A percentile compares a stretch with the other conserved stretches of the same genome.
Evolutionary conservation across 2,113 vertebrate genomes (phyloP).

Genomic region (Sardina pilchardus): DNA sequence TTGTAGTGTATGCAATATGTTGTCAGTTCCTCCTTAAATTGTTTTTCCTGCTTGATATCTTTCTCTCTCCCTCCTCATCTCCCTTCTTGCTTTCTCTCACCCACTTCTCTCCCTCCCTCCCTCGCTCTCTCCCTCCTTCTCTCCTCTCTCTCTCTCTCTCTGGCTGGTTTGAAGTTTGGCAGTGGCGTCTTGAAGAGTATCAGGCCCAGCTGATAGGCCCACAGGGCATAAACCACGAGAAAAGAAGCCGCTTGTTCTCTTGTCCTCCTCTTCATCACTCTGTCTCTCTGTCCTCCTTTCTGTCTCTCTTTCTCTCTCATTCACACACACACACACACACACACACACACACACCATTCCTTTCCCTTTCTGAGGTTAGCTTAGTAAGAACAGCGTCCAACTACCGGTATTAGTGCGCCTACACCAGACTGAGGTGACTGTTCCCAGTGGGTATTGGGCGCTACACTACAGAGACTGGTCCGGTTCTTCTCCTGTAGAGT

Average conservation of each 20-base stretch:
- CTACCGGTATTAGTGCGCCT: too few relatives aligned
- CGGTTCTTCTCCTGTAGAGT: too few relatives aligned
- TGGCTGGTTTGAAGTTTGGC: conserved; percentile 42
- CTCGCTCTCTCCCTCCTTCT: not conserved
- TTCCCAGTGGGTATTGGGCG: too few relatives aligned
- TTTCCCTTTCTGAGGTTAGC: too few relatives aligned
- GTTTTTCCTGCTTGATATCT: conserved; percentile 32
- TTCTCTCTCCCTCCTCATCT: not conserved
- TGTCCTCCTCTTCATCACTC: conserved; percentile 40
- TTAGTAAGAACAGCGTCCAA: too few relatives aligned
- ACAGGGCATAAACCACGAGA: too few relatives aligned
- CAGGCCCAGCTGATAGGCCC: too few relatives aligned
- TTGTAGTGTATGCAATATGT: not conserved
- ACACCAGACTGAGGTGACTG: too few relatives aligned
- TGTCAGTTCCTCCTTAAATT: conserved; percentile 52
- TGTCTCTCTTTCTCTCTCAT: not conserved
- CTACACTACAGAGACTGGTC: too few relatives aligned
- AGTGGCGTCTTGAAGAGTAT: too few relatives aligned
- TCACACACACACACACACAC: not conserved
- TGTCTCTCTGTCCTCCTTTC: conserved; percentile 37
- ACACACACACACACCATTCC: conserved; percentile 10
- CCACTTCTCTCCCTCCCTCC: not conserved
- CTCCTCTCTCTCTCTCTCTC: conserved; percentile 21
- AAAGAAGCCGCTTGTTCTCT: conserved; percentile 23
- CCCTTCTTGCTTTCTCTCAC: not conserved